Evolutionary conservation across 2,113 vertebrate species (phyloP), one percentile per base, ranked within the genome.

Genomic region (Leptosomus discolor): DNA sequence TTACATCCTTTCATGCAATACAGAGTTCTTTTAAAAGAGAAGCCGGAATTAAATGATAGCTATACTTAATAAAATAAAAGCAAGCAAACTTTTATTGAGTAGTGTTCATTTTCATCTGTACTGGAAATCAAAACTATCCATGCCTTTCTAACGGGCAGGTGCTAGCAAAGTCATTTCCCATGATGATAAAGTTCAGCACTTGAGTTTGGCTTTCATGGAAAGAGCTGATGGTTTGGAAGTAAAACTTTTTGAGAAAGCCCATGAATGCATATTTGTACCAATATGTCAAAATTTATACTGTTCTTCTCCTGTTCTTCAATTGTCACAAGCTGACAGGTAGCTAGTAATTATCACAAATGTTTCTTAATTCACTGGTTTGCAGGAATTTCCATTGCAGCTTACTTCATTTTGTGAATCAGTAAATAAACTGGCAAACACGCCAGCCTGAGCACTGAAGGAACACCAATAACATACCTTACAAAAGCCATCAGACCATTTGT

Each of bases 31-130:
- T 83, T 48, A n/a, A 39, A 65, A 85, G 75, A 76, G 43, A 88
- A 85, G 22, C 29, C 71, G 41, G 57, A 88, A 90, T 48, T 69
- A 88, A 96, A 88, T 46, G 71, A 61, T 12, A 85, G 37, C 63
- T 81, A 53, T n/a, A 57, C 41, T 88, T 50, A 36, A 54, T 58
- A 70, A 93, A 96, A 85, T 63, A 93, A 90, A 96, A 94, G 54
- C 50, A 91, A 92, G 85, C 13, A 78, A 78, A 81, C 56, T 95
- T 85, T 78, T 60, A 87, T 48, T 48, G 45, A 64, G 67, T 21
- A 54, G 34, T 19, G 34, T 7, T 94, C 39, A 56, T 85, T 88
- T 85, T 70, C 65, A 90, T 48, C 85, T 85, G 51, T 32, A 69
- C 60, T 54, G 68, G 51, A 88, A 67, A 69, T 53, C 90, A 84